These are phyloP conservation scores for Syndactyla subalaris DNA, from an alignment of 2,797 vertebrate genomes.

Conservation along the genomic window DNA sequence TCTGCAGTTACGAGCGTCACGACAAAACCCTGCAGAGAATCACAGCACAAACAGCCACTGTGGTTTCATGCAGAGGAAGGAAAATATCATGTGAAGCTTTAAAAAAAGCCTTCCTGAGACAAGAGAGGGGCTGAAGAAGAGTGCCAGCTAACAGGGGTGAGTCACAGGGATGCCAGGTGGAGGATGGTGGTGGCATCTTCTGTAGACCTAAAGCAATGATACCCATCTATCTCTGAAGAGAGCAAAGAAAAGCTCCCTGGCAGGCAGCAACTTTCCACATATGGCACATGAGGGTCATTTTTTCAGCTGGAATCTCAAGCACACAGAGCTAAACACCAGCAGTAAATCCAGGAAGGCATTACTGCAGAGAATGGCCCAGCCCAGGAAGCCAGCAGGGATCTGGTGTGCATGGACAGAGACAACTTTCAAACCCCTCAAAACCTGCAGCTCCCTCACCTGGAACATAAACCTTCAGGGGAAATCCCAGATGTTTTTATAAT, in stretches of 20 bases:
- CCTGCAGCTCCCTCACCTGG: neutral
- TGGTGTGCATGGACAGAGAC: neutral
- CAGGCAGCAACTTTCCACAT: neutral
- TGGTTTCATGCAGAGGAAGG: neutral
- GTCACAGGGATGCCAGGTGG: neutral
- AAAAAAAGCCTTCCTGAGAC: neutral
- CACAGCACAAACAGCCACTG: neutral
- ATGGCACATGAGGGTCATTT: accelerated
- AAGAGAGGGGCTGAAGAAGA: neutral
- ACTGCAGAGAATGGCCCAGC: neutral
- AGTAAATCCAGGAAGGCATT: neutral
- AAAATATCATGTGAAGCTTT: neutral
- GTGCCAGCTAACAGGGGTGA: no score
- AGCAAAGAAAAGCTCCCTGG: neutral
- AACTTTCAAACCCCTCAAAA: neutral
- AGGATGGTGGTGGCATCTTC: neutral
- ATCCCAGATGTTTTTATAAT: neutral
- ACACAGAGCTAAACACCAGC: neutral
- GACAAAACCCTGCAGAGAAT: neutral
- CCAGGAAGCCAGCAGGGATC: neutral
- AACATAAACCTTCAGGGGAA: neutral
- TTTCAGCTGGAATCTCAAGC: neutral
- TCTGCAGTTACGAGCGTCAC: neutral
- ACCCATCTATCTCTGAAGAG: accelerated
- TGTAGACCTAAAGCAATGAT: neutral